Conservation (phyloP, 2,113 vertebrate genomes). For the Entomyzon cyanotis region DNA sequence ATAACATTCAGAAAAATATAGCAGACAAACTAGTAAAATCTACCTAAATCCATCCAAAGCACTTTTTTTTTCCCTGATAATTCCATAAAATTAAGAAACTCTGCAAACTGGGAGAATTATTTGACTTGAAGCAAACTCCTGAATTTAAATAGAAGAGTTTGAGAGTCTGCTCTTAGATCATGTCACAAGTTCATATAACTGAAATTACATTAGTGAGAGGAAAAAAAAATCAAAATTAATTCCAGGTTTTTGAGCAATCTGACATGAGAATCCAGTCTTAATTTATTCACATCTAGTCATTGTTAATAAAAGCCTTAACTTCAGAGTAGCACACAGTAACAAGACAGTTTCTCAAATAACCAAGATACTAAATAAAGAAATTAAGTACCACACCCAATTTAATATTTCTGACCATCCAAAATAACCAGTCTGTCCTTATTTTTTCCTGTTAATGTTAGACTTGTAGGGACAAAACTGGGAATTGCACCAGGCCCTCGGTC, state of each 20-base stretch:
- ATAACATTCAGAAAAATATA: neutral
- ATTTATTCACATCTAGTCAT: neutral
- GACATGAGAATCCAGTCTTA: neutral
- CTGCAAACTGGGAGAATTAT: neutral
- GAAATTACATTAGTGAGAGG: neutral
- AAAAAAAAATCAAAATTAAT: neutral
- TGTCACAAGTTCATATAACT: neutral
- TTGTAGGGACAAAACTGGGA: neutral
- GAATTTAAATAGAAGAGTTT: neutral
- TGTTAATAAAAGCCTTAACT: neutral
- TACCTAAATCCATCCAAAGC: neutral
- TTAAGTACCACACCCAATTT: neutral
- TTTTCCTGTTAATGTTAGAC: neutral
- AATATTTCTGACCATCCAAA: neutral
- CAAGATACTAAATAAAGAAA: neutral
- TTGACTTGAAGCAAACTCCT: neutral
- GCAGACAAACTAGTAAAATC: neutral
- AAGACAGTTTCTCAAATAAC: neutral
- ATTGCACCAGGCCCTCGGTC: neutral
- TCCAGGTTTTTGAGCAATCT: neutral
- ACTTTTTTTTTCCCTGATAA: neutral
- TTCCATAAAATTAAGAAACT: neutral
- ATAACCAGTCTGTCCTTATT: neutral
- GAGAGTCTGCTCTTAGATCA: neutral
- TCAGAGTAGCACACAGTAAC: neutral